Conservation (phyloP, 2,113 vertebrate genomes). For the Ursus arctos region DNA sequence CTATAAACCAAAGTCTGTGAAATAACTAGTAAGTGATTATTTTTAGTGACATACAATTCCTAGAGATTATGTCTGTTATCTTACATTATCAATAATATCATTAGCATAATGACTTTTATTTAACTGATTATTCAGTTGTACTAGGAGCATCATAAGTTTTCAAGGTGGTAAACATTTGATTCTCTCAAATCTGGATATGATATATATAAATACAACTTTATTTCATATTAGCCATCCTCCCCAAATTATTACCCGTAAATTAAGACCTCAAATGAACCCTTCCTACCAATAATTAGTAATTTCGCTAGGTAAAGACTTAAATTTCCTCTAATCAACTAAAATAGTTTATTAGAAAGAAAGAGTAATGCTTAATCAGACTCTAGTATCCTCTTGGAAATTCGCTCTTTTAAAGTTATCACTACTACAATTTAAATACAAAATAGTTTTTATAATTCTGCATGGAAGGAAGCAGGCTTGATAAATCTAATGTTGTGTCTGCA, state of each 20-base stretch:
- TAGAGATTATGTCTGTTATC: constrained; percentile 73
- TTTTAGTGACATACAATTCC: constrained; percentile 77
- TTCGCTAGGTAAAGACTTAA: constrained; percentile 27
- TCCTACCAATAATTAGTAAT: background rate
- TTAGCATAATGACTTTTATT: constrained; percentile 41
- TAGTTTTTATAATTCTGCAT: background rate
- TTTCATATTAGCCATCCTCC: background rate
- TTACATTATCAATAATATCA: constrained; percentile 63
- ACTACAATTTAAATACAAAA: background rate
- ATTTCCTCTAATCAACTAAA: constrained; percentile 28
- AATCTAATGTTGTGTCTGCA: background rate
- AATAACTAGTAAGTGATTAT: constrained; percentile 74
- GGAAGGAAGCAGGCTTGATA: background rate
- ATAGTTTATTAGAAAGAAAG: background rate
- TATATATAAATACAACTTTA: background rate
- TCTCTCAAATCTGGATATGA: background rate
- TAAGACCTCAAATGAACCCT: background rate
- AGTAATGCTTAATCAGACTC: constrained; percentile 20
- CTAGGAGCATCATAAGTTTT: constrained; percentile 61
- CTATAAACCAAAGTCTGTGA: constrained; percentile 67
- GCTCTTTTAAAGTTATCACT: constrained; percentile 2
- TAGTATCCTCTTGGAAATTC: background rate
- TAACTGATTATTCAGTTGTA: constrained; percentile 62
- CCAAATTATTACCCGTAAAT: background rate
- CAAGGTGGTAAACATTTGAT: constrained; percentile 44